phyloP scores from a whole-genome alignment of 2,113 vertebrate species.

The Catharus fuscescens region DNA sequence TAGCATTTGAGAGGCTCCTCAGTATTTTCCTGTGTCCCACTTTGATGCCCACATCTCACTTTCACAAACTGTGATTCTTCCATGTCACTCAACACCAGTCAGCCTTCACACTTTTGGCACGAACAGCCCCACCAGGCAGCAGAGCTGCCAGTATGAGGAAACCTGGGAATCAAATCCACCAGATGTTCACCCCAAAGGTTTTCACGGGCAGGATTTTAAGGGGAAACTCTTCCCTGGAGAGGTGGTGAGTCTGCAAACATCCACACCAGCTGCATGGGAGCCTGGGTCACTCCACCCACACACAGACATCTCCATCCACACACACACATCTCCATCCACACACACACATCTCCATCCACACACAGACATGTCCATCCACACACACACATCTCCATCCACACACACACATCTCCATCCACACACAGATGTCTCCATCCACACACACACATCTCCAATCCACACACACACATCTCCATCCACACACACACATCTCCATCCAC shows the following conservation, averaged over 20 bases:
- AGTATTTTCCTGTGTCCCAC: not conserved
- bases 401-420: too few species aligned
- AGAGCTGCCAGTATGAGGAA: not conserved
- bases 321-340: too few species aligned
- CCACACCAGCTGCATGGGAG: accelerated
- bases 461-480: too few species aligned
- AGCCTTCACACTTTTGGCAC: not conserved
- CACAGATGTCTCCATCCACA: too few species aligned
- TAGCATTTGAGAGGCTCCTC: not conserved
- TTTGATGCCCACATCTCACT: accelerated
- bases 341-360: too few species aligned
- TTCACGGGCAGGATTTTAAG: not conserved
- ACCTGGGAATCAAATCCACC: not conserved
- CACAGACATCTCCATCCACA: not conserved
- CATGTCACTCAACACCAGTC: not conserved
- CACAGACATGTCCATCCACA: too few species aligned
- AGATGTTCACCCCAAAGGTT: not conserved
- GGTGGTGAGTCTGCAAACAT: not conserved
- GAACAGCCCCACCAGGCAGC: not conserved
- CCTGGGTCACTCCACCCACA: not conserved
- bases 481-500: too few species aligned
- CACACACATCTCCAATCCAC: too few species aligned
- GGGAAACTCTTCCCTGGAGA: not conserved
- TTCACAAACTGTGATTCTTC: not conserved
- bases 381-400: too few species aligned